These are phyloP conservation scores for Parauchenoglanis punctatus DNA, from an alignment of 2,797 vertebrate species.

Conservation along the genomic window DNA sequence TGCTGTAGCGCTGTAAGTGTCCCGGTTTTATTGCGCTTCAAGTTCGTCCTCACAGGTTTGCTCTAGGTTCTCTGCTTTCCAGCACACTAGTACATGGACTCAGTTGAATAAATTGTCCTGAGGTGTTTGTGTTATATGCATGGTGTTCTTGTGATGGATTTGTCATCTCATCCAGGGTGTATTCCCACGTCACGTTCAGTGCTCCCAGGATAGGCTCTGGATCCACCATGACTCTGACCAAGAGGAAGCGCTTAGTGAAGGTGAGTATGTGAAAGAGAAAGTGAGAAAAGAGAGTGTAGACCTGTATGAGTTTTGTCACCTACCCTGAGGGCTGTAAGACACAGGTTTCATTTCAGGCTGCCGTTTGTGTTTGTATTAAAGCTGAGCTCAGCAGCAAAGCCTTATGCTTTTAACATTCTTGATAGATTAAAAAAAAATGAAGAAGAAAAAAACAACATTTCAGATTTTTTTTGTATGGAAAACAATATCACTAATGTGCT, in stretches of 20 bases:
- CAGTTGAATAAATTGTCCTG: background rate
- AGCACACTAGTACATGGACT: background rate
- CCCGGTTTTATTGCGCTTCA: background rate
- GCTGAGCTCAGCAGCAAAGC: background rate
- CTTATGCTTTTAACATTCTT: constrained; percentile 1
- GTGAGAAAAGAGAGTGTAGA: background rate
- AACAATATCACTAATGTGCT: constrained; percentile 8
- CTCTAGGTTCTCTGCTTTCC: background rate
- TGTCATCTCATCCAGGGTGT: background rate
- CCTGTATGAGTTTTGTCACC: background rate
- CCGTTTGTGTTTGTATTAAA: background rate
- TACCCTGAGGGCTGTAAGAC: background rate
- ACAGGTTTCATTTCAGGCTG: constrained; percentile 10
- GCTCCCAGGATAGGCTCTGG: background rate
- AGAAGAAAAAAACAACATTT: background rate
- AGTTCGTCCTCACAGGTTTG: background rate
- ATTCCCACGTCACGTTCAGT: background rate
- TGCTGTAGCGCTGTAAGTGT: background rate
- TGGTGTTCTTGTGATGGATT: background rate
- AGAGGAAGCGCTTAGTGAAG: background rate
- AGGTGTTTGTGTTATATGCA: background rate
- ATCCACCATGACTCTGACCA: background rate
- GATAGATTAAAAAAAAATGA: background rate
- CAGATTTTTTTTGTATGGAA: background rate
- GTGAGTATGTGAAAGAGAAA: background rate